Base-by-base conservation (phyloP, 2,888 invertebrate species). In the Netelia inedita region DNA sequence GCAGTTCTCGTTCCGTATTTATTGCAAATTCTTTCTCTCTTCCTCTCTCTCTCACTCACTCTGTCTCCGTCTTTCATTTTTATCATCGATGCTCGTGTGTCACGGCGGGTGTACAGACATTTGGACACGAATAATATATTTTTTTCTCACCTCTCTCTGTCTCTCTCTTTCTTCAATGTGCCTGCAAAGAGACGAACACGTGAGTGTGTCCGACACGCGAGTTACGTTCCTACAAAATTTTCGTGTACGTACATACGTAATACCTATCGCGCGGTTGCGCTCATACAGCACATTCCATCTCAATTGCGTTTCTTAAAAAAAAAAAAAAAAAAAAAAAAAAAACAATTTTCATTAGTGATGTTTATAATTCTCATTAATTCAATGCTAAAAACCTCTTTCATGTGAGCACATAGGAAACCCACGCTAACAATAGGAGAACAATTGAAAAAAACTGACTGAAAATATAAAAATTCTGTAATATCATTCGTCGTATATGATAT, bases 171-270 rank as follows among this genome's bases (percentile, higher is more conserved):
- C 46, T 28, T 43, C 46, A 46, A 46, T 46, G 46, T 46, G 46
- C 2, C 46, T 41, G 19, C 74, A 10, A 63, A 63, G 46, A 16
- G 35, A 69, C 53, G 63, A 55, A 74, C 53, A 74, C 68, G 35
- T 71, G 69, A 57, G 16, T 57, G 71, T 66, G 82, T 68, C 72
- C 55, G 61, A 55, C 55, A n/a, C 74, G 73, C 81, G 78, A 81
- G 78, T 84, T 84, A 81, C 84, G 78, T 84, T 81, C 81, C 72
- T 78, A 78, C 81, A 59, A 78, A 84, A 83, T 78, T 84, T 81
- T 81, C 68, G 59, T 79, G 71, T 68, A 61, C 68, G 76, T 80
- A 68, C 71, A 83, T 72, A 82, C 66, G 78, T 76, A 71, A 82
- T 76, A 76, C 75, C 50, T 66, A 73, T 66, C 57, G 74, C 69